Base-by-base conservation (phyloP, 1,140 invertebrate genomes). In the Acromyrmex echinatior region DNA sequence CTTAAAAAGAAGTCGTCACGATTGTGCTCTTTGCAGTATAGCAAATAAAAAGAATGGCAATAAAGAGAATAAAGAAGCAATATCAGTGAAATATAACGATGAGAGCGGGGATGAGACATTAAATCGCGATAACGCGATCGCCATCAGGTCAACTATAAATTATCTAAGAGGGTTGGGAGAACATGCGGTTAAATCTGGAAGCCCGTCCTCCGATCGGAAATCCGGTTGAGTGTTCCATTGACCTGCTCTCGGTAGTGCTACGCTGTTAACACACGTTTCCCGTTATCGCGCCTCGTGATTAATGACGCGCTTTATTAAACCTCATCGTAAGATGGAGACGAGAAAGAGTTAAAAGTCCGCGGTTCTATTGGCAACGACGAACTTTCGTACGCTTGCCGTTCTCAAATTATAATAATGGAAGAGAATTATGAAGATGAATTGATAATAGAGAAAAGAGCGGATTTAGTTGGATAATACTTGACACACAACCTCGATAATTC, bases 61-160 rank as follows among this genome's bases (percentile, higher is more conserved):
- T 25, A 58, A 7, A 18, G n/a, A 39, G 0, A 14, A 51, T 7
- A 18, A 14, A 28, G 12, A 6, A 5, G 21, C 25, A 16, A 1
- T n/a, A 39, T 35, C 16, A 21, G 18, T 18, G 28, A 45, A 21
- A 65, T 62, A 62, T 74, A 63, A 68, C 31, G 78, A 12, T 25
- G 45, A 68, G 2, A 25, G 35, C 35, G 49, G 18, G 70, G 78
- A 31, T 65, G 60, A 84, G 86, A 77, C 78, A 87, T 92, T 92
- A 92, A 91, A 86, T 60, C 79, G 86, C 74, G 91, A 92, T 92
- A 92, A 92, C 87, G 87, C 74, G 79, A 91, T 84, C 85, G 53
- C 74, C 63, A 86, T 84, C 81, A 70, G 31, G 31, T 18, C n/a
- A 21, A 28, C 89, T 84, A 90, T 90, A 86, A 90, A 90, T 90